Evolutionary conservation across 2,113 vertebrate genomes (phyloP).

Genomic region (Strix aluco): DNA sequence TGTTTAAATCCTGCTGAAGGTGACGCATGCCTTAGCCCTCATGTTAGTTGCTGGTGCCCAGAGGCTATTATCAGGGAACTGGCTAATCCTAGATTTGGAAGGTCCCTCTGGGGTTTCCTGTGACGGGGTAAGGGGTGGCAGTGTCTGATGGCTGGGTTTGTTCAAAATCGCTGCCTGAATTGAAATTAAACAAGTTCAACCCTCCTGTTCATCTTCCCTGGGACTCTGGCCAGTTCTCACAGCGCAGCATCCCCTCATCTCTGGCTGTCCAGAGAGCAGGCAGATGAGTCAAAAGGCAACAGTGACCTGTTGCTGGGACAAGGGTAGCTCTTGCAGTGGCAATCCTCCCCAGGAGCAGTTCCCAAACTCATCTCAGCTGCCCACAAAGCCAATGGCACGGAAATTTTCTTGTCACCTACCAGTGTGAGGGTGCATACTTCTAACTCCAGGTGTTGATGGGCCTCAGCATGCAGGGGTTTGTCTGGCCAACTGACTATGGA

Average conservation of each 20-base stretch:
- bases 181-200: background rate
- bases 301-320: background rate
- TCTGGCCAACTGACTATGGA: background rate
- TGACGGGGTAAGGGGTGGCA: background rate
- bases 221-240: background rate
- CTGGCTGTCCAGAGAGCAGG: fast-evolving
- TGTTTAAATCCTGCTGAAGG: background rate
- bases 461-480: background rate
- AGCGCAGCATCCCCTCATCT: background rate
- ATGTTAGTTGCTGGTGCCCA: background rate
- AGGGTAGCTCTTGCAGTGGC: background rate
- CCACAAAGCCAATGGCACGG: background rate
- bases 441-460: background rate
- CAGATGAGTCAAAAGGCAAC: background rate
- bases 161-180: background rate
- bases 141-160: background rate
- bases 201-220: background rate
- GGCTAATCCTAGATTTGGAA: constrained; percentile 20
- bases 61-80: background rate
- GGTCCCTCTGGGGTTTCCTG: background rate
- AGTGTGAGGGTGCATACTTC: fast-evolving
- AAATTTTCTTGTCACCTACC: background rate
- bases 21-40: background rate
- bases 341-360: background rate
- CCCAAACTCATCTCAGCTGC: background rate